Conservation (phyloP, 2,888 invertebrate genomes). For the Petrolisthes manimaculis region DNA sequence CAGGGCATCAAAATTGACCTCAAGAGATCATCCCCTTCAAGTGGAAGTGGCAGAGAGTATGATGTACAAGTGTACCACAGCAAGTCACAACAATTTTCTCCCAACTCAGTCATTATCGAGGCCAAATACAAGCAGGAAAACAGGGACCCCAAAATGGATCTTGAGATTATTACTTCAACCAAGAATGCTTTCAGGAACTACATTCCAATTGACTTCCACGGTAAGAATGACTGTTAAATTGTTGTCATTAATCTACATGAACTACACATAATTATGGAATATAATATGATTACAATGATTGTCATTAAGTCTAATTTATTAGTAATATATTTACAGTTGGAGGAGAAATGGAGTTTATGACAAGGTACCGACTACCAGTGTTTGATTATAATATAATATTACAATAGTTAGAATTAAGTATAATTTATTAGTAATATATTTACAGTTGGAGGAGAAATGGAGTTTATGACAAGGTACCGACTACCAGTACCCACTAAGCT, state of each 20-base stretch:
- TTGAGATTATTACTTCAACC: slow-evolving; percentile 20
- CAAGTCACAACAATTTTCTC: background rate
- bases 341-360: background rate
- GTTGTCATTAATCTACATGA: too few species aligned
- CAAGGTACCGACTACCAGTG: too few species aligned
- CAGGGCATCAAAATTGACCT: slow-evolving; percentile 31
- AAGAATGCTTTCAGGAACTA: slow-evolving; percentile 10
- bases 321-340: background rate
- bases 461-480: background rate
- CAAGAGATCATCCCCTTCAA: background rate
- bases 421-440: background rate
- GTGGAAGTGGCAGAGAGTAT: slow-evolving; percentile 4
- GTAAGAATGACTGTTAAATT: background rate
- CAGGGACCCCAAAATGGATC: background rate
- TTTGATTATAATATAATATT: background rate
- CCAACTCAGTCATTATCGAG: slow-evolving; percentile 20
- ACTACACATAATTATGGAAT: background rate
- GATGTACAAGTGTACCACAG: slow-evolving; percentile 22
- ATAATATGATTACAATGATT: background rate
- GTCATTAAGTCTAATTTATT: background rate
- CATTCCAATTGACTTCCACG: background rate
- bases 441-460: slow-evolving; percentile 4
- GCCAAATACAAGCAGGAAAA: background rate
- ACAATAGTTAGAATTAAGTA: background rate
- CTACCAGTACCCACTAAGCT: slow-evolving; percentile 14